Conservation (phyloP, 2,797 vertebrate species). For the Bovichtus variegatus region DNA sequence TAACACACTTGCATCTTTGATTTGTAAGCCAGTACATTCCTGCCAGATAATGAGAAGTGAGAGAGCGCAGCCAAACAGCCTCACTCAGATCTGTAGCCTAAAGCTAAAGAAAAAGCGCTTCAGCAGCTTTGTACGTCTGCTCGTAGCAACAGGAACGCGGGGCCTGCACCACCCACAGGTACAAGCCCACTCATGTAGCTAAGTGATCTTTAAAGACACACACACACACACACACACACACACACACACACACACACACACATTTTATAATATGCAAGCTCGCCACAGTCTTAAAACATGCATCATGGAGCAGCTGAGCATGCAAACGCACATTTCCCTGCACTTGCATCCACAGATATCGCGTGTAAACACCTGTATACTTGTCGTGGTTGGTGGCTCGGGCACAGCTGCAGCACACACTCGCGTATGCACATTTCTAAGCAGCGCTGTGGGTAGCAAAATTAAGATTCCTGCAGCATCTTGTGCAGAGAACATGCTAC, state of each 20-base stretch:
- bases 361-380: neutral
- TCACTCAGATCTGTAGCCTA: constrained; percentile 65
- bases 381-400: neutral
- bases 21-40: constrained; percentile 66
- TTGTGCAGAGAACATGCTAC: neutral
- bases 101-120: constrained; percentile 71
- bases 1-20: constrained; percentile 59
- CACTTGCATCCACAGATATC: neutral
- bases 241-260: neutral
- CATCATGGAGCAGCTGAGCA: neutral
- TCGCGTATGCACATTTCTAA: constrained; percentile 9
- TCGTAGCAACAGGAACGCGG: constrained; percentile 56
- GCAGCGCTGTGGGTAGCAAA: neutral
- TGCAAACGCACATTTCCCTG: neutral
- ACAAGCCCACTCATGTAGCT: constrained; percentile 77
- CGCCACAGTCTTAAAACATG: neutral
- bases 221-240: constrained; percentile 6
- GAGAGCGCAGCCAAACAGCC: constrained; percentile 33
- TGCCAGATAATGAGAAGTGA: constrained; percentile 62
- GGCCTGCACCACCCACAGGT: constrained; percentile 61
- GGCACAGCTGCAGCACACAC: constrained; percentile 2
- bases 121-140: constrained; percentile 54
- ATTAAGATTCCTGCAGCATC: constrained; percentile 1
- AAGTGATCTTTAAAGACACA: constrained; percentile 47
- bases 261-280: neutral